Evolutionary conservation across 1,140 invertebrate species (phyloP).

Genomic region (Diachasma alloeum): DNA sequence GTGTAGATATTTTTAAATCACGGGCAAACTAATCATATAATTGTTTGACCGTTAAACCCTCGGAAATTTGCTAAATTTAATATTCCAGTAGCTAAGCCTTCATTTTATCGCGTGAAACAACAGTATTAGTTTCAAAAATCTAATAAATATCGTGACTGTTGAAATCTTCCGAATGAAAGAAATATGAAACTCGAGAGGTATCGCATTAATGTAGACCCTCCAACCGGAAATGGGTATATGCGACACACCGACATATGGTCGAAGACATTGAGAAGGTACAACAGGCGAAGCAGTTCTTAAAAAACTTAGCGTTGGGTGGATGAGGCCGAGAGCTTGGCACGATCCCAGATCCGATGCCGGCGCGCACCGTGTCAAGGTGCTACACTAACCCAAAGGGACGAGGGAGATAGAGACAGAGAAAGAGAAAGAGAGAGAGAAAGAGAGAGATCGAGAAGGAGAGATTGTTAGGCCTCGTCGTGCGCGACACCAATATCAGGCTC

Average conservation of each 20-base stretch:
- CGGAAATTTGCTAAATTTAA: too few relatives aligned
- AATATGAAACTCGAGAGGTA: background rate
- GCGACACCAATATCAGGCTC: background rate
- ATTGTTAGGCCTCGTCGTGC: background rate
- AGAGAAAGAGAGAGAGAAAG: background rate
- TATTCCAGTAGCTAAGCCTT: too few relatives aligned
- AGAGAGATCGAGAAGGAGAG: background rate
- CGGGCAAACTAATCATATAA: too few relatives aligned
- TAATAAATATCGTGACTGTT: too few relatives aligned
- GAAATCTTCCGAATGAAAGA: background rate
- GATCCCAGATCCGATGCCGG: slow-evolving; percentile 10
- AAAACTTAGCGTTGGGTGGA: background rate
- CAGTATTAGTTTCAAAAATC: too few relatives aligned
- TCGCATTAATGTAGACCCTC: background rate
- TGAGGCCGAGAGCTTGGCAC: slow-evolving; percentile 3
- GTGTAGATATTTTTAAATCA: too few relatives aligned
- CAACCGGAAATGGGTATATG: background rate
- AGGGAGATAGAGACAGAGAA: too few relatives aligned
- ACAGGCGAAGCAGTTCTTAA: background rate
- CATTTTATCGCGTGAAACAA: too few relatives aligned
- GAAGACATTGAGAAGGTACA: slow-evolving; percentile 1
- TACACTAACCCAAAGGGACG: background rate
- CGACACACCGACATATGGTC: background rate
- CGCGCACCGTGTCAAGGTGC: slow-evolving; percentile 21
- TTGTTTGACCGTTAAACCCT: too few relatives aligned